These are phyloP conservation scores for Ictidomys tridecemlineatus DNA, from an alignment of 2,113 vertebrate species.

Conservation along the genomic window DNA sequence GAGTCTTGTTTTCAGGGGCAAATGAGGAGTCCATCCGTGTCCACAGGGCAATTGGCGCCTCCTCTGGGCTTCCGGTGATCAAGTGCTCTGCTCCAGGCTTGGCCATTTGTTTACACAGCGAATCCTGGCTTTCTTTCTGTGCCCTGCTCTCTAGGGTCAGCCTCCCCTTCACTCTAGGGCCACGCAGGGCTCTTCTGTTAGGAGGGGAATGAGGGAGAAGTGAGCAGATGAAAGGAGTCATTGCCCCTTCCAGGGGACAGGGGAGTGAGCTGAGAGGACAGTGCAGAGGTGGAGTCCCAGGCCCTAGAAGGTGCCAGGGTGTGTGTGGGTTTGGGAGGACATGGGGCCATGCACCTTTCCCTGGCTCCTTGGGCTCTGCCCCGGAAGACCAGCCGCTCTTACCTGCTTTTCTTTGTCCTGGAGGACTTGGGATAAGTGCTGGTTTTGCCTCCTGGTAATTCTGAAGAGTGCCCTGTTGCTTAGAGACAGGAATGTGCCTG, in stretches of 20 bases:
- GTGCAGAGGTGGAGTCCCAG: background rate
- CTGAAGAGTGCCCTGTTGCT: constrained; percentile 75
- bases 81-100: background rate
- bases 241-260: background rate
- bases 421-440: background rate
- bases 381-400: no score
- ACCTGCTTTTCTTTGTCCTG: background rate
- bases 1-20: background rate
- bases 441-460: constrained; percentile 6
- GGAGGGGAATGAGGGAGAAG: background rate
- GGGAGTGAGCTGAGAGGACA: background rate
- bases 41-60: background rate
- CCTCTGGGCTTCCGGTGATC: background rate
- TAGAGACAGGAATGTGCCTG: constrained; percentile 74
- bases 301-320: fast-evolving
- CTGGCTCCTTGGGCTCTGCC: background rate
- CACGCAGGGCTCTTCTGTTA: fast-evolving
- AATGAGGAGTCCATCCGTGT: background rate
- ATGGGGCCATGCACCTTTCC: fast-evolving
- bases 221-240: background rate
- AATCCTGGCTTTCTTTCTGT: background rate
- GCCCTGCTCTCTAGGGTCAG: background rate
- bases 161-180: background rate
- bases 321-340: background rate
- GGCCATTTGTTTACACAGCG: background rate